Conservation (phyloP, 2,888 invertebrate genomes). For the Malthinus seriepunctatus region DNA sequence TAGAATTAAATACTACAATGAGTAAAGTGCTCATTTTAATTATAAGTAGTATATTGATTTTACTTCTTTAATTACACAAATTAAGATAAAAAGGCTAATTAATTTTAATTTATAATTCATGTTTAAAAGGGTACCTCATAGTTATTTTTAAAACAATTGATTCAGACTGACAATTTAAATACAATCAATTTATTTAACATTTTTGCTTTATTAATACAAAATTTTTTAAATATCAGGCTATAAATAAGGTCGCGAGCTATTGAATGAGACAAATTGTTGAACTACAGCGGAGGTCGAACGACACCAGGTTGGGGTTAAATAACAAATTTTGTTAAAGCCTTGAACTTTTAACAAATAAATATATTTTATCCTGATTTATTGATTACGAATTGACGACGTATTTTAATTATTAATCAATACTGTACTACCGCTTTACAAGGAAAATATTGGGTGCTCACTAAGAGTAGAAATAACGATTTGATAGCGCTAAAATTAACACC, state of each 20-base stretch:
- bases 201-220: neutral
- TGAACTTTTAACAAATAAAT: slow-evolving; percentile 9
- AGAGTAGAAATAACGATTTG: too few relatives aligned
- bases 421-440: too few relatives aligned
- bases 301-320: slow-evolving; percentile 21
- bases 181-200: too few relatives aligned
- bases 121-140: too few relatives aligned
- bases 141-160: too few relatives aligned
- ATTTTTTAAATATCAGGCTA: neutral
- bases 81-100: too few relatives aligned
- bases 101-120: too few relatives aligned
- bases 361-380: neutral
- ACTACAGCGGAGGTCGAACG: slow-evolving; percentile 17
- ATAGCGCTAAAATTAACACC: too few relatives aligned
- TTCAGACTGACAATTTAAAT: too few relatives aligned
- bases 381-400: neutral
- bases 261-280: slow-evolving; percentile 21
- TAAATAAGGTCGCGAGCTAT: slow-evolving; percentile 11
- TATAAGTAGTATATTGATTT: too few relatives aligned
- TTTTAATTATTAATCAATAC: neutral
- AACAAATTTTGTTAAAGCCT: slow-evolving; percentile 11
- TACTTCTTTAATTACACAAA: too few relatives aligned
- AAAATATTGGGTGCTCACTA: too few relatives aligned
- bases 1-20: slow-evolving; percentile 12
- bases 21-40: slow-evolving; percentile 3